Percentiles rank a stretch among this genome's conserved stretches.
phyloP scores from a whole-genome alignment of 1,140 invertebrate species.

The Plectrocnemia conspersa region DNA sequence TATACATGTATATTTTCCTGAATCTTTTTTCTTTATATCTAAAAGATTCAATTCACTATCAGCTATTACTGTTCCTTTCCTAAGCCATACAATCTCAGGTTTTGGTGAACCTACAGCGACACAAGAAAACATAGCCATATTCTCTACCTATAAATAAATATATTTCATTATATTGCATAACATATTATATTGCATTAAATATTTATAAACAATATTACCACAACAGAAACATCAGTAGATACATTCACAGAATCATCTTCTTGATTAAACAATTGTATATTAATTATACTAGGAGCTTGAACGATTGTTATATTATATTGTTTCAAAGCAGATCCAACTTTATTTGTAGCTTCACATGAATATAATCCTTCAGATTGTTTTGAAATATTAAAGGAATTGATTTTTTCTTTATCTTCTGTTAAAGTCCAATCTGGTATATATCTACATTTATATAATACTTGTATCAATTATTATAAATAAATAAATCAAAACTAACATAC shows the following conservation, averaged over 20 bases:
- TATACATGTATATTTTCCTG: conserved; percentile 42
- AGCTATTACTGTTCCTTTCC: no score
- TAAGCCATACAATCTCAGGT: no score
- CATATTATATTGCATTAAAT: no score
- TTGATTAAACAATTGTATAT: no score
- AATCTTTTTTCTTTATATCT: conserved; percentile 32
- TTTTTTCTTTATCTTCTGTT: conserved; percentile 19
- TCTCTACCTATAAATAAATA: no score
- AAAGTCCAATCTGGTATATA: conserved; percentile 25
- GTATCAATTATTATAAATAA: conserved; percentile 16
- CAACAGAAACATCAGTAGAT: no score
- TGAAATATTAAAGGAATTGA: conserved; percentile 25
- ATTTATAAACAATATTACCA: no score
- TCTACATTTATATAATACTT: conserved; percentile 7
- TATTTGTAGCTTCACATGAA: conserved; percentile 40
- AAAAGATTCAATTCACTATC: conserved; percentile 40
- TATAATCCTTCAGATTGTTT: conserved; percentile 37
- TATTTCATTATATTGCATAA: no score
- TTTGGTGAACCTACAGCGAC: no score
- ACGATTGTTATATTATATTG: conserved; percentile 40
- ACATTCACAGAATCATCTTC: no score
- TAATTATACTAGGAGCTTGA: no score
- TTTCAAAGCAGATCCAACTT: conserved; percentile 38
- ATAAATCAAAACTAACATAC: conserved; percentile 35
- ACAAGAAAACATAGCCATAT: no score